phyloP scores from a whole-genome alignment of 2,797 vertebrate genomes.

The Benthosema pterotum region DNA sequence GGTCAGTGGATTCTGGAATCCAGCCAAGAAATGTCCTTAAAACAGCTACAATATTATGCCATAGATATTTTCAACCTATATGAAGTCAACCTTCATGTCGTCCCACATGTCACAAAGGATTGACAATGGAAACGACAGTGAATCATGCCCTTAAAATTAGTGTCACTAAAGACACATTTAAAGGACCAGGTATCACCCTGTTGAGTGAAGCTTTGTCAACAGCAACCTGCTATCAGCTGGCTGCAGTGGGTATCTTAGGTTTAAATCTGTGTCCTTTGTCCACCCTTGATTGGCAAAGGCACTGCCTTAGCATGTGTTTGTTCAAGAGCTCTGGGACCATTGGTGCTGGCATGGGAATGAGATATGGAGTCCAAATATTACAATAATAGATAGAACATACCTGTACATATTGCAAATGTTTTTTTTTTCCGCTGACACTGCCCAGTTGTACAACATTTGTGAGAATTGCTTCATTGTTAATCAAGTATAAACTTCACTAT shows the following conservation, averaged over 20 bases:
- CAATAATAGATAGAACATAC: conserved; percentile 9
- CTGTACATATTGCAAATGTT: neutral
- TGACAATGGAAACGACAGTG: neutral
- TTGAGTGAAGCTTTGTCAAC: conserved; percentile 6
- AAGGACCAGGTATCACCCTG: neutral
- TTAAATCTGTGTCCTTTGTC: conserved; percentile 23
- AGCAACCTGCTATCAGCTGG: conserved; percentile 36
- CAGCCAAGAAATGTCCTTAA: conserved; percentile 12
- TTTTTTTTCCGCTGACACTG: conserved; percentile 19
- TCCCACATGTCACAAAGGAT: neutral
- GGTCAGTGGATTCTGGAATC: conserved; percentile 31
- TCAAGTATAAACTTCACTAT: no score
- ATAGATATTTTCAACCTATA: neutral
- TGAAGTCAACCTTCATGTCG: neutral
- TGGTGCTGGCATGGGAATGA: conserved; percentile 7
- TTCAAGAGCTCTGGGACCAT: conserved; percentile 1
- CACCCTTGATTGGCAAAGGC: conserved; percentile 35
- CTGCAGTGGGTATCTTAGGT: neutral
- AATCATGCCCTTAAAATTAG: neutral
- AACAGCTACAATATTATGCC: conserved; percentile 2
- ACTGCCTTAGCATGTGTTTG: conserved; percentile 46
- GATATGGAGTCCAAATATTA: conserved; percentile 23
- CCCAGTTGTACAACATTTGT: conserved; percentile 21
- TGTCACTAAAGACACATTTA: neutral
- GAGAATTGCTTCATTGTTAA: neutral